Conservation (phyloP, 2,797 vertebrate genomes). For the Thripadectes ignobilis region DNA sequence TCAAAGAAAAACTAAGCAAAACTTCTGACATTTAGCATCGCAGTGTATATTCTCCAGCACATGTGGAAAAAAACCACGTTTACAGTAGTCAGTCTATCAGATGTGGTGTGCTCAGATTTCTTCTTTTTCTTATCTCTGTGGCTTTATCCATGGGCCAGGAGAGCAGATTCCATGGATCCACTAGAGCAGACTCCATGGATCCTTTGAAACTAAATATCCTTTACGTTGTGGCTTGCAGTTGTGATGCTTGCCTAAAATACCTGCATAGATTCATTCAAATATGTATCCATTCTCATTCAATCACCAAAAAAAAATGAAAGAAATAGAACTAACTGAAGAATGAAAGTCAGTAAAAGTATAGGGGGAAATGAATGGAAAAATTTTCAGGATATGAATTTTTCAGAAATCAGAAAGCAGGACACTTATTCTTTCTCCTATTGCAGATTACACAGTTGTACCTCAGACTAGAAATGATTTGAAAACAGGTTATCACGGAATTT, state of each 20-base stretch:
- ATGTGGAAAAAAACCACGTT: neutral
- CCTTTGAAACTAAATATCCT: neutral
- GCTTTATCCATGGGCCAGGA: neutral
- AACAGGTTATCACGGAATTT: neutral
- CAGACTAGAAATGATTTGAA: neutral
- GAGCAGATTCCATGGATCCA: neutral
- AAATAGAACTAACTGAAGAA: neutral
- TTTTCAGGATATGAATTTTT: neutral
- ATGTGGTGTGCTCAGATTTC: neutral
- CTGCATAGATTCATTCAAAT: neutral
- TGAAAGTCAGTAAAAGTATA: neutral
- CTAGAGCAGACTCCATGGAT: neutral
- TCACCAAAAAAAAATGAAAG: neutral
- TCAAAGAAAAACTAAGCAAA: neutral
- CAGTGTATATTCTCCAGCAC: fast-evolving
- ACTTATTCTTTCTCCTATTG: neutral
- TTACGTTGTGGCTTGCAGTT: neutral
- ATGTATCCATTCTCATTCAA: neutral
- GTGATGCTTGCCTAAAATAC: neutral
- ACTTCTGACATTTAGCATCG: neutral
- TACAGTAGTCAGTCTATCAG: neutral
- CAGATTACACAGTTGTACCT: neutral
- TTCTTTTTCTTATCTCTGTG: neutral
- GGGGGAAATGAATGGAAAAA: neutral
- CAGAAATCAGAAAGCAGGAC: neutral